phyloP scores from a whole-genome alignment of 2,113 vertebrate genomes.

The Dipodomys spectabilis region DNA sequence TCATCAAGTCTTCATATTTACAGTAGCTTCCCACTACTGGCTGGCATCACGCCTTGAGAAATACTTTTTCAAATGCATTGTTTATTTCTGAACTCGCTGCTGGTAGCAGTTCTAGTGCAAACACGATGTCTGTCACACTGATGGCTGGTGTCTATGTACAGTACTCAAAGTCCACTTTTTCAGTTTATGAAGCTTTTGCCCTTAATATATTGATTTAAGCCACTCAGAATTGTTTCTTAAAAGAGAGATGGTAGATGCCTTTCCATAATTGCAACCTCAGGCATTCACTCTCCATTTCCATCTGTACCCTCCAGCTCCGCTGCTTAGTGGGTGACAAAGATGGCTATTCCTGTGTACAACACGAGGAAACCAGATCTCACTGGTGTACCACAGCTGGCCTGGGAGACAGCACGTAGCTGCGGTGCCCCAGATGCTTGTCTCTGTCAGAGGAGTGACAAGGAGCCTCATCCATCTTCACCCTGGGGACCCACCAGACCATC shows the following conservation, averaged over 20 bases:
- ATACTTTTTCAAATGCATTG: background rate
- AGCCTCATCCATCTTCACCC: background rate
- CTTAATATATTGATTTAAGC: constrained; percentile 25
- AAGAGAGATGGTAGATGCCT: background rate
- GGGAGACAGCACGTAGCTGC: background rate
- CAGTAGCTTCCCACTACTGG: background rate
- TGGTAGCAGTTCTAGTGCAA: background rate
- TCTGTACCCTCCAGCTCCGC: background rate
- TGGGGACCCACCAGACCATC: background rate
- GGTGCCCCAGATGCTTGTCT: background rate
- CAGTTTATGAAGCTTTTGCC: constrained; percentile 21
- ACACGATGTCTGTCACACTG: background rate
- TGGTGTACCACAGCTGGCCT: background rate
- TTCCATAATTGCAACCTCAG: background rate
- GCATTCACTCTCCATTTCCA: background rate
- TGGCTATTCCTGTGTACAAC: background rate
- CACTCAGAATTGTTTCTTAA: constrained; percentile 10
- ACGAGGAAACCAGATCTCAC: background rate
- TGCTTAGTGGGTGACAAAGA: background rate
- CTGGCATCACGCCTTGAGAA: background rate
- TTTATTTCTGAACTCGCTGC: constrained; percentile 14
- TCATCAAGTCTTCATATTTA: background rate
- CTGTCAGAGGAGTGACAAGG: background rate
- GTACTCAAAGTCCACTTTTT: background rate
- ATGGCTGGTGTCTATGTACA: background rate